These are phyloP conservation scores for Habropoda laboriosa DNA, from an alignment of 1,140 invertebrate species.

Conservation along the genomic window DNA sequence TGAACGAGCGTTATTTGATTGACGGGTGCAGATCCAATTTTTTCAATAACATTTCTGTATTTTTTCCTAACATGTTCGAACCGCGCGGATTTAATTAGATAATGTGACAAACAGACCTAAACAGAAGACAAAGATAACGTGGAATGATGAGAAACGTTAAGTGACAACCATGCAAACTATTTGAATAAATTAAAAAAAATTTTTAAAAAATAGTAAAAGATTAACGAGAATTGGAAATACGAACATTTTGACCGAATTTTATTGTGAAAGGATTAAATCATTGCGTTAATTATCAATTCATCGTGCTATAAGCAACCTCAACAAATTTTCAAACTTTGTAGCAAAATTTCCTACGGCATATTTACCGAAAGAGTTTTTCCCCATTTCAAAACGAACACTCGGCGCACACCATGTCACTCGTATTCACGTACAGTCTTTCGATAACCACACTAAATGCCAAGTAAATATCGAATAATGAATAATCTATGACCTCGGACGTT, in stretches of 20 bases:
- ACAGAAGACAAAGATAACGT: too few relatives aligned
- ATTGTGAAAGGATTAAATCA: too few relatives aligned
- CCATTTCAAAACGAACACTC: not conserved
- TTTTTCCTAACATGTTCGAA: not conserved
- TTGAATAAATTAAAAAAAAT: too few relatives aligned
- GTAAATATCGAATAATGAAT: constrained; percentile 41
- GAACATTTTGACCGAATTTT: too few relatives aligned
- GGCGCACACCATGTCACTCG: not conserved
- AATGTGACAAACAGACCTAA: not conserved
- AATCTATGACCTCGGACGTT: constrained; percentile 9
- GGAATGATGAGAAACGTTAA: too few relatives aligned
- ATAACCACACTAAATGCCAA: constrained; percentile 4
- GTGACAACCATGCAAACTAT: too few relatives aligned
- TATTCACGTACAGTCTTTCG: not conserved
- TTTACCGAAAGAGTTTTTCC: not conserved
- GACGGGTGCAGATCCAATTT: not conserved
- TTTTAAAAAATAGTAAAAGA: too few relatives aligned
- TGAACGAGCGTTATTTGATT: not conserved
- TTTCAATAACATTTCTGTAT: not conserved
- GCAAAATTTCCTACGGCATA: not conserved
- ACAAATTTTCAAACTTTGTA: too few relatives aligned
- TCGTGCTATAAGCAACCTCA: too few relatives aligned
- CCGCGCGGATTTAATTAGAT: not conserved
- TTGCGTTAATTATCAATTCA: too few relatives aligned
- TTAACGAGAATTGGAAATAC: too few relatives aligned